Conservation (phyloP, 2,113 vertebrate genomes). For the Bufo bufo region DNA sequence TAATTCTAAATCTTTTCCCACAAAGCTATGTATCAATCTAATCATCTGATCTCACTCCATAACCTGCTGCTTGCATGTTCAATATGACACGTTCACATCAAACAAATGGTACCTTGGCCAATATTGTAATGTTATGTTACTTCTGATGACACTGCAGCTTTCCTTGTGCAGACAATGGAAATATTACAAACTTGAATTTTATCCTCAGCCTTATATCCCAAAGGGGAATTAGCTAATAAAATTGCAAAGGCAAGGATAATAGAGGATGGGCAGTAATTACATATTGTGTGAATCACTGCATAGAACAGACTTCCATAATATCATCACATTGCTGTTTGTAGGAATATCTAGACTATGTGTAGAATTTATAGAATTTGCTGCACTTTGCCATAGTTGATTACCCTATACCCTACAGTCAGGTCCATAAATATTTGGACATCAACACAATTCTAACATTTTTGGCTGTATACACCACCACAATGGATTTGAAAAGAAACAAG, state of each 20-base stretch:
- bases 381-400: not conserved
- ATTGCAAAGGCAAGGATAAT: not conserved
- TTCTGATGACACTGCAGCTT: not conserved
- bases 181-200: not conserved
- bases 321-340: not conserved
- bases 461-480: no score
- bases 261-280: not conserved
- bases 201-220: not conserved
- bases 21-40: no score
- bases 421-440: no score
- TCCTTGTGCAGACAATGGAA: not conserved
- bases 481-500: no score
- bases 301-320: not conserved
- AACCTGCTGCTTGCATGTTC: no score
- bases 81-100: no score
- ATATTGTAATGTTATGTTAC: not conserved
- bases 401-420: not conserved
- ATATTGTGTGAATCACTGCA: not conserved
- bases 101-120: no score
- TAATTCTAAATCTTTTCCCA: no score
- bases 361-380: not conserved
- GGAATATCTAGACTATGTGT: not conserved
- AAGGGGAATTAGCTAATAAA: not conserved
- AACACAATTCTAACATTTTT: no score
- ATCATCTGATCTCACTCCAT: no score